A percentile compares a stretch with the other conserved stretches of the same genome.
Conservation (phyloP, 2,888 invertebrate species). For the Andrena flavipes region DNA sequence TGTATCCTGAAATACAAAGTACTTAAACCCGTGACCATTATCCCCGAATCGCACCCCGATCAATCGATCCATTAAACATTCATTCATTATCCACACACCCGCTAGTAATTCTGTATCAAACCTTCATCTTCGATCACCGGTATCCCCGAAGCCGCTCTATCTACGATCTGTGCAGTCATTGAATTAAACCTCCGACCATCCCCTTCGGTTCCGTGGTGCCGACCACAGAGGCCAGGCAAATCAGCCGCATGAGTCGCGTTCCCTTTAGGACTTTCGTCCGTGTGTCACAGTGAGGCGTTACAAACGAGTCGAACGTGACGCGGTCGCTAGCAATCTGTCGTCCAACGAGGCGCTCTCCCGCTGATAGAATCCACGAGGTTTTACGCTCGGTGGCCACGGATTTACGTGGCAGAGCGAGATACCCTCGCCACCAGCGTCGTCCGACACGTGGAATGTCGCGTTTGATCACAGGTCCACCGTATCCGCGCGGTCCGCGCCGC, state of each 20-base stretch:
- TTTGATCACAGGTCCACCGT: constrained; percentile 36
- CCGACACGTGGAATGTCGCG: neutral
- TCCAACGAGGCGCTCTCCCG: neutral
- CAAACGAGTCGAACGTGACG: neutral
- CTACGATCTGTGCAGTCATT: neutral
- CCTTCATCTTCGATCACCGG: neutral
- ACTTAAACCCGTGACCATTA: neutral
- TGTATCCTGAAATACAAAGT: neutral
- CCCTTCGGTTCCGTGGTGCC: neutral
- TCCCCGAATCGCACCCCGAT: neutral
- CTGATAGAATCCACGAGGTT: neutral
- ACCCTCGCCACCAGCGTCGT: neutral
- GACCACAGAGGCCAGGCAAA: neutral
- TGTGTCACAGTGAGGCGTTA: neutral
- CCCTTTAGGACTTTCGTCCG: neutral
- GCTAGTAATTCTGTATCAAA: neutral
- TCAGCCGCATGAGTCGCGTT: neutral
- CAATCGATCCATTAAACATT: neutral
- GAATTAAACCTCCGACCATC: neutral
- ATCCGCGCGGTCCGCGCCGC: constrained; percentile 47
- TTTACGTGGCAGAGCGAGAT: neutral
- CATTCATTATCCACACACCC: neutral
- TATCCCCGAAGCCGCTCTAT: neutral
- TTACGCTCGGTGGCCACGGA: neutral
- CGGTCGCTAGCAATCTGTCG: neutral